A percentile compares a stretch with the other conserved stretches of the same genome.
Conservation (phyloP, 2,113 vertebrate genomes). For the Tenebrosternarchus preto region DNA sequence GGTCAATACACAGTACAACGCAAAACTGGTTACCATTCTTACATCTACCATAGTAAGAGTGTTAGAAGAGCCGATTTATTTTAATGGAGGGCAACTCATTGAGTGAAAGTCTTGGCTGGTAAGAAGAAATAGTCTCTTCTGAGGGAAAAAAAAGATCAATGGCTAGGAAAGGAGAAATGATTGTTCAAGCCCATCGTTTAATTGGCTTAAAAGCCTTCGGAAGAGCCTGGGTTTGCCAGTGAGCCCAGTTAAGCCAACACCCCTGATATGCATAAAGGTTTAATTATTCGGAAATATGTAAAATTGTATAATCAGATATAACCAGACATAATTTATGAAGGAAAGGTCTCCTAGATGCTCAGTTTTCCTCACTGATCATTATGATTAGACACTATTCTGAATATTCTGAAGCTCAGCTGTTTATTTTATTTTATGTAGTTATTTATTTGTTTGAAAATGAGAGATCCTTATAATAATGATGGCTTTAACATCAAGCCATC, state of each 20-base stretch:
- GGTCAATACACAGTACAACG: background rate
- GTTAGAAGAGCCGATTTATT: constrained; percentile 77
- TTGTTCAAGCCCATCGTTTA: constrained; percentile 78
- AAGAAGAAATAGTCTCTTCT: constrained; percentile 71
- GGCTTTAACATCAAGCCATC: background rate
- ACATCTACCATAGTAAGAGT: background rate
- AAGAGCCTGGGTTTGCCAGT: constrained; percentile 63
- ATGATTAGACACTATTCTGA: constrained; percentile 75
- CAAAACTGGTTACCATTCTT: background rate
- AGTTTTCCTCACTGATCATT: constrained; percentile 72
- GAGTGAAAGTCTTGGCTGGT: constrained; percentile 77
- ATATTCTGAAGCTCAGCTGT: constrained; percentile 73
- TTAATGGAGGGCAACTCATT: constrained; percentile 81
- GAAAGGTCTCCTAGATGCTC: constrained; percentile 62
- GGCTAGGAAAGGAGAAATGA: constrained; percentile 81
- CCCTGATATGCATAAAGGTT: constrained; percentile 9
- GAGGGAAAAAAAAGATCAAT: constrained; percentile 70
- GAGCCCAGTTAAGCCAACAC: constrained; percentile 1
- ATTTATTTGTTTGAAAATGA: constrained; percentile 71
- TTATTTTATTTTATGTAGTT: constrained; percentile 55
- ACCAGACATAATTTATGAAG: constrained; percentile 68
- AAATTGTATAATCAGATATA: constrained; percentile 45
- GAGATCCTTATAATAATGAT: constrained; percentile 41
- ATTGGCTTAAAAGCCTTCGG: constrained; percentile 83
- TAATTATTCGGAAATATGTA: constrained; percentile 42